Percentiles rank a stretch among this genome's conserved stretches.
Evolutionary conservation across 2,113 vertebrate genomes (phyloP).

Genomic region (Hippocampus barbouri): DNA sequence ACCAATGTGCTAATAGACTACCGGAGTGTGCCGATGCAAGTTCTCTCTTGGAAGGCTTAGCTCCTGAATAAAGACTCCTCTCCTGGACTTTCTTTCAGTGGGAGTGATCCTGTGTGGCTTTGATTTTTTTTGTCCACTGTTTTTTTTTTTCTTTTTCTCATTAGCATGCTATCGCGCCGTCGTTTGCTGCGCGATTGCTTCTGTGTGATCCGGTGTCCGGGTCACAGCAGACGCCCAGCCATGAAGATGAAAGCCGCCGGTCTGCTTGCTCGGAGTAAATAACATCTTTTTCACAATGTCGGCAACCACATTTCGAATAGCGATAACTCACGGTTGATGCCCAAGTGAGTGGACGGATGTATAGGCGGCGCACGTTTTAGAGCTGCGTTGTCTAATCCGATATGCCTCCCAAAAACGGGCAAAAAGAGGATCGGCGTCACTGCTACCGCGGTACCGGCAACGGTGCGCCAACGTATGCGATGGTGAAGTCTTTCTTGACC

Average conservation of each 20-base stretch:
- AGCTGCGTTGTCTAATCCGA: no score
- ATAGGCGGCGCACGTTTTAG: no score
- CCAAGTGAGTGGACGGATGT: background rate
- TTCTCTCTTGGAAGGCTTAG: constrained; percentile 59
- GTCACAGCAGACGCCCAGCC: constrained; percentile 31
- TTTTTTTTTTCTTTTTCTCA: constrained; percentile 22
- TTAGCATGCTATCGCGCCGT: constrained; percentile 45
- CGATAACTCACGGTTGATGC: background rate
- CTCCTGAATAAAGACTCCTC: constrained; percentile 55
- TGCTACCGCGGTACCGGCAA: constrained; percentile 20
- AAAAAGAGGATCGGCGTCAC: constrained; percentile 3
- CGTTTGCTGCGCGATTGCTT: constrained; percentile 45
- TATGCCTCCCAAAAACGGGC: constrained; percentile 2
- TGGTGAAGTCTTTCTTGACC: constrained; percentile 20
- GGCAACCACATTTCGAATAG: background rate
- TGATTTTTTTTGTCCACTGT: constrained; percentile 17
- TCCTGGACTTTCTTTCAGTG: constrained; percentile 26
- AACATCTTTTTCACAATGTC: background rate
- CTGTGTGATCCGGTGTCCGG: constrained; percentile 25
- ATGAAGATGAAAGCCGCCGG: constrained; percentile 40
- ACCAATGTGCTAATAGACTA: constrained; percentile 44
- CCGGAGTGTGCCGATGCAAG: constrained; percentile 52
- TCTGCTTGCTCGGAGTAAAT: constrained; percentile 12
- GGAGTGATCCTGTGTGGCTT: constrained; percentile 27
- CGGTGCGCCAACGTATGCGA: constrained; percentile 25